Evolutionary conservation across 1,140 invertebrate genomes (phyloP), one percentile per base, ranked within the genome.

Genomic region (Oscheius sp.): DNA sequence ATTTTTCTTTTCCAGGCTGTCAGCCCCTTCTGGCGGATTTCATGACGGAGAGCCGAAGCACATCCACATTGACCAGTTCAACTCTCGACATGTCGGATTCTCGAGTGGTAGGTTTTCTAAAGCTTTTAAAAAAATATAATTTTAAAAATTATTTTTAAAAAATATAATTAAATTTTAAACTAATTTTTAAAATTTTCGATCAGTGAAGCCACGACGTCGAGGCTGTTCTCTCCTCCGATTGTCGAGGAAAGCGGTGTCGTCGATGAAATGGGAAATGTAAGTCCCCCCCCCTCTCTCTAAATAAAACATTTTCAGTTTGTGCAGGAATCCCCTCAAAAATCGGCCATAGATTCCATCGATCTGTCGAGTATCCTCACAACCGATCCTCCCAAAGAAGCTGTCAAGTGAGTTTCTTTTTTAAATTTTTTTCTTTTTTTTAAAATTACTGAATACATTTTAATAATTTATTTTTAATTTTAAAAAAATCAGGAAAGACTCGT

Each of bases 11-110:
- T 55, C 7, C 23, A 55, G 49, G 49, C 4, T 55, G 15, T 20
- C 15, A 55, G 15, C 46, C 61, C 3, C 68, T 61, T 67, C 28
- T 74, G 52, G 72, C 49, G 20, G 71, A 74, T 38, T 74, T 61
- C 32, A 74, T 74, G 72, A 67, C 63, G 18, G 72, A 74, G 26
- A 68, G 65, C 26, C 49, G 49, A 23, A 55, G 49, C 49, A 55
- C 49, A 23, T 36, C 63, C 13, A 68, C 72, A 20, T 58, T 46
- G 7, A 62, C 46, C 49, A 36, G 28, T 20, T 58, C 68, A 31
- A 62, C 64, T 2, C 23, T 58, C 13, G 63, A 31, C 2, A 67
- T 67, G 35, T 36, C 58, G 15, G 72, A 74, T 52, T 61, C 72
- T 2, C 36, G 52, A 35, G 52, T 71, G 15, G 45, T 38, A 38